Conservation (phyloP, 2,888 invertebrate genomes). For the Norana najaformis region DNA sequence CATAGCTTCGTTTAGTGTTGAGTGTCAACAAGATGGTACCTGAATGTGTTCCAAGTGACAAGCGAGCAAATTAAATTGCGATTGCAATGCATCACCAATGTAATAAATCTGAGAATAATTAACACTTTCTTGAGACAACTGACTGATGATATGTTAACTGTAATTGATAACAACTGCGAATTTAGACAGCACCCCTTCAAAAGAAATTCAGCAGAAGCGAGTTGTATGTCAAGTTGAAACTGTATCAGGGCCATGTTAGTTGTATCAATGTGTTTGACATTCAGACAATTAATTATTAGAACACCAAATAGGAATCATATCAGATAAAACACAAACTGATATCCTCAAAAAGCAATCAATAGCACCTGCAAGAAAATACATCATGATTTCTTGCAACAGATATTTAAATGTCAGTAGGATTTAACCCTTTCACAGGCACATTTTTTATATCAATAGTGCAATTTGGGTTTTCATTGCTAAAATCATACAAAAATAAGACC, state of each 20-base stretch:
- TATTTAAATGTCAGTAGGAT: not conserved
- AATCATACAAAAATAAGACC: no score
- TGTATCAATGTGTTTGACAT: not conserved
- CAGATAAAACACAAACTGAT: not conserved
- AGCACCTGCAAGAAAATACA: not conserved
- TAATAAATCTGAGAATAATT: not conserved
- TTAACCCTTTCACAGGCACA: no score
- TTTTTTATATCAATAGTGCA: no score
- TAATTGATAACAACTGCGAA: no score
- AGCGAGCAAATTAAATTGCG: not conserved
- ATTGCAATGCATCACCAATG: not conserved
- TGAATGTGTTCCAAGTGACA: not conserved
- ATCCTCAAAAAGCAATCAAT: not conserved
- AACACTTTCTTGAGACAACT: not conserved
- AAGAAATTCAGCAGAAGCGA: no score
- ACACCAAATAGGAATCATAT: not conserved
- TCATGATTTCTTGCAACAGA: not conserved
- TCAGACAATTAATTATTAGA: not conserved
- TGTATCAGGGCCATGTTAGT: no score
- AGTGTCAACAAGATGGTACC: not conserved
- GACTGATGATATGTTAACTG: not conserved
- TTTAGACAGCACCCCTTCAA: no score
- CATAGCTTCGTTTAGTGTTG: not conserved
- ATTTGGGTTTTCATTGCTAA: no score
- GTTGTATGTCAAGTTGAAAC: no score